Conservation (phyloP, 2,888 invertebrate genomes). For the Epirrhoe alternata region DNA sequence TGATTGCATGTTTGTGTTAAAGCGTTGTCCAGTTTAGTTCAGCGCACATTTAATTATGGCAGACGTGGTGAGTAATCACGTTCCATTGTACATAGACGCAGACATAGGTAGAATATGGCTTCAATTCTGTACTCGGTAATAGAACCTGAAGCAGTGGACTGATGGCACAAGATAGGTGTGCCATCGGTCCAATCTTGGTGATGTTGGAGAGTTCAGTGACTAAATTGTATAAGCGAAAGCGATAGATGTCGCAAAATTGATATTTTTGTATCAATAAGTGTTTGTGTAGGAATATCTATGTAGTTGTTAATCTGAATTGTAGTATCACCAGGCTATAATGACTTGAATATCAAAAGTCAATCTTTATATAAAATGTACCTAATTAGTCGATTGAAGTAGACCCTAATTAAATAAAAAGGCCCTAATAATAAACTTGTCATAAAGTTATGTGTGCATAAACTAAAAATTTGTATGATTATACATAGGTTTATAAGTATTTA, state of each 20-base stretch:
- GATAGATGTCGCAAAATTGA: too few relatives aligned
- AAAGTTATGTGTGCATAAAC: too few relatives aligned
- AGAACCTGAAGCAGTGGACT: background rate
- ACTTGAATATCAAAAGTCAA: background rate
- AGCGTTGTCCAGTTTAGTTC: constrained; percentile 13
- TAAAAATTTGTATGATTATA: too few relatives aligned
- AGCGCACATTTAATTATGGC: constrained; percentile 20
- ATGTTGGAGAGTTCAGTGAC: background rate
- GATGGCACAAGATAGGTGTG: too few relatives aligned
- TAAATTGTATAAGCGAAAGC: too few relatives aligned
- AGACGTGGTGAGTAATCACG: constrained; percentile 28
- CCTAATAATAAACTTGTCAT: too few relatives aligned
- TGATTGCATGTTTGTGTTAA: constrained; percentile 12
- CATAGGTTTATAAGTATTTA: too few relatives aligned
- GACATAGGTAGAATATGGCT: constrained; percentile 1
- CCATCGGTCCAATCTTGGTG: background rate
- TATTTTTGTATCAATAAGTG: too few relatives aligned
- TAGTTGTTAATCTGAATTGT: too few relatives aligned
- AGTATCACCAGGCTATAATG: background rate
- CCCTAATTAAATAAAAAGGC: background rate
- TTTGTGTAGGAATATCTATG: too few relatives aligned
- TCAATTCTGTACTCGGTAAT: constrained; percentile 7
- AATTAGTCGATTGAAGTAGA: background rate
- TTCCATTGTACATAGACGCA: constrained; percentile 12
- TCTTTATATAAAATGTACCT: background rate